phyloP scores from a whole-genome alignment of 2,113 vertebrate genomes.

The Pteruthius melanotis region DNA sequence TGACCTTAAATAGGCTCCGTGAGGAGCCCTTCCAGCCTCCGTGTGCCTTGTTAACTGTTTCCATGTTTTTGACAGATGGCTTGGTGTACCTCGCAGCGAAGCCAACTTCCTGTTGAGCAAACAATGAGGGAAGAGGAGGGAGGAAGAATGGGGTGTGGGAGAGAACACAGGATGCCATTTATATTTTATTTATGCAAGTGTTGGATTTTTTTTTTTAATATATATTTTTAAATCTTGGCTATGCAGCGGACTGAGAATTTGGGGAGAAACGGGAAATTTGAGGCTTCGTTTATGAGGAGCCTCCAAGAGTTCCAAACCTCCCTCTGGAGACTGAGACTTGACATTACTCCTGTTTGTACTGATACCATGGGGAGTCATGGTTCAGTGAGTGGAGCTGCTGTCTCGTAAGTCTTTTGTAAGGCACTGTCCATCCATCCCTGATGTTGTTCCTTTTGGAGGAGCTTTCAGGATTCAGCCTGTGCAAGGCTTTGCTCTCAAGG shows the following conservation, averaged over 20 bases:
- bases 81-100: constrained; percentile 47
- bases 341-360: neutral
- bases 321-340: neutral
- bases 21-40: constrained; percentile 27
- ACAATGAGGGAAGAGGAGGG: constrained; percentile 51
- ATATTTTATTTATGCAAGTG: constrained; percentile 42
- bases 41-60: constrained; percentile 29
- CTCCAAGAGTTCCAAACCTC: neutral
- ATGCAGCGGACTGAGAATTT: neutral
- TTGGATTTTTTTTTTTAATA: neutral
- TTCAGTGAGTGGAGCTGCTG: neutral
- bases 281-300: neutral
- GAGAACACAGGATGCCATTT: constrained; percentile 54
- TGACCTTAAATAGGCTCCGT: neutral
- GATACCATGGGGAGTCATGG: neutral
- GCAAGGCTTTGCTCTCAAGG: neutral
- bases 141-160: constrained; percentile 48
- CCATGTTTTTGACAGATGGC: constrained; percentile 67
- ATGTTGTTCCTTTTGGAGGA: neutral
- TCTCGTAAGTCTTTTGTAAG: neutral
- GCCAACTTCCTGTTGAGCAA: constrained; percentile 66
- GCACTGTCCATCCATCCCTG: neutral
- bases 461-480: neutral
- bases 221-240: neutral
- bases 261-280: neutral